These are phyloP conservation scores for Aurelia sp. DNA, from an alignment of 30 jellyfish, hydroid and myxozoan genomes.

Conservation along the genomic window DNA sequence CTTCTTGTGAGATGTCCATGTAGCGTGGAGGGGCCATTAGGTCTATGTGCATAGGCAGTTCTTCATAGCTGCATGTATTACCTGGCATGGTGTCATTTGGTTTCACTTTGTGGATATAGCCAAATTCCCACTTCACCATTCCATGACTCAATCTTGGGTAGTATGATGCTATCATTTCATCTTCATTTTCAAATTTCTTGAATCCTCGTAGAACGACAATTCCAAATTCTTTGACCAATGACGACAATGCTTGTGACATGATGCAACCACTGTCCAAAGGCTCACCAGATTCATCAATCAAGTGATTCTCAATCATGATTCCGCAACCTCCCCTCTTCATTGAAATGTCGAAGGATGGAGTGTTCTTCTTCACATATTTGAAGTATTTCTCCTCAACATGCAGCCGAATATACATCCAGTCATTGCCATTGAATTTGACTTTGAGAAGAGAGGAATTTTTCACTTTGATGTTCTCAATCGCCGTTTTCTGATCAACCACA, in stretches of 20 bases:
- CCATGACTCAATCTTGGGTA: slow-evolving; percentile 15
- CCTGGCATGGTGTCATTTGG: slow-evolving; percentile 23
- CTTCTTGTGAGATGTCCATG: slow-evolving; percentile 41
- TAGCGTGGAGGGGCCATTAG: slow-evolving; percentile 45
- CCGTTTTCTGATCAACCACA: slow-evolving; percentile 27
- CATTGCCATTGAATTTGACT: slow-evolving; percentile 19
- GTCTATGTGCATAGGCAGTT: slow-evolving; percentile 60
- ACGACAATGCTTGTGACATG: slow-evolving; percentile 7
- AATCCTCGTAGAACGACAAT: slow-evolving; percentile 66
- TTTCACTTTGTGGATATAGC: slow-evolving; percentile 35
- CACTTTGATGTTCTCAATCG: neutral
- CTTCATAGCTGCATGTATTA: slow-evolving; percentile 29
- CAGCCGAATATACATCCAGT: slow-evolving; percentile 40
- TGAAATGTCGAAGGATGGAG: neutral
- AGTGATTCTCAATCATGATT: neutral
- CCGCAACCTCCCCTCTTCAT: slow-evolving; percentile 46
- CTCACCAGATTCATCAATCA: slow-evolving; percentile 7
- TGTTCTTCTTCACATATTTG: neutral
- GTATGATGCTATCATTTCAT: slow-evolving; percentile 4
- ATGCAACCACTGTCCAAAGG: slow-evolving; percentile 10
- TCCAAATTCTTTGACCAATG: slow-evolving; percentile 53
- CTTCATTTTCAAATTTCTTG: slow-evolving; percentile 34
- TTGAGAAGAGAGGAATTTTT: neutral
- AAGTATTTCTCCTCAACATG: neutral
- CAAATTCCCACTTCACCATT: slow-evolving; percentile 52